phyloP scores from a whole-genome alignment of 2,888 invertebrate genomes.

The Byasa hedistus region DNA sequence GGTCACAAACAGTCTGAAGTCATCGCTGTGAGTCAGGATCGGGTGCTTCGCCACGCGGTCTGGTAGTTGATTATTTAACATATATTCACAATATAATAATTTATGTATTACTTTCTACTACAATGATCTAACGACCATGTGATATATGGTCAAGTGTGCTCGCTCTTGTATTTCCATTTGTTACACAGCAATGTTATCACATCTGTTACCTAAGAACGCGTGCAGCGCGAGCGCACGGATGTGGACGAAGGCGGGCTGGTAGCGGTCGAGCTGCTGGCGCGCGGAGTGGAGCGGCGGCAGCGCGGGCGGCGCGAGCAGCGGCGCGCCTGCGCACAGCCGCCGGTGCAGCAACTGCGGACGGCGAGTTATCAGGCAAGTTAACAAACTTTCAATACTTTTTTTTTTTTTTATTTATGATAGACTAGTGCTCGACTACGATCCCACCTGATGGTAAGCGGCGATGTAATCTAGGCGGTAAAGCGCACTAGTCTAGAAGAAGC shows the following conservation, averaged over 20 bases:
- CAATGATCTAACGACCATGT: too few relatives aligned
- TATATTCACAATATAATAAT: too few relatives aligned
- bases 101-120: too few relatives aligned
- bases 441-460: too few relatives aligned
- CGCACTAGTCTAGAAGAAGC: too few relatives aligned
- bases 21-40: constrained; percentile 68
- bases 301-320: constrained; percentile 61
- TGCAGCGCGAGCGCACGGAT: constrained; percentile 57
- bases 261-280: constrained; percentile 67
- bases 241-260: constrained; percentile 65
- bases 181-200: too few relatives aligned
- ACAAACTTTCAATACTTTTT: too few relatives aligned
- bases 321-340: constrained; percentile 50
- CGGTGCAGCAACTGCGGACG: constrained; percentile 56
- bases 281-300: constrained; percentile 70
- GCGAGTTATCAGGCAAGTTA: background rate
- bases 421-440: too few relatives aligned
- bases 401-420: too few relatives aligned
- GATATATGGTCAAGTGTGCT: too few relatives aligned
- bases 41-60: constrained; percentile 71
- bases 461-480: too few relatives aligned
- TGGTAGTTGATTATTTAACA: constrained; percentile 36
- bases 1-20: constrained; percentile 63
- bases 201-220: constrained; percentile 55
- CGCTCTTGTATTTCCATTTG: too few relatives aligned